Evolutionary conservation across 2,888 invertebrate genomes (phyloP).

Genomic region (Caenorhabditis sp.): DNA sequence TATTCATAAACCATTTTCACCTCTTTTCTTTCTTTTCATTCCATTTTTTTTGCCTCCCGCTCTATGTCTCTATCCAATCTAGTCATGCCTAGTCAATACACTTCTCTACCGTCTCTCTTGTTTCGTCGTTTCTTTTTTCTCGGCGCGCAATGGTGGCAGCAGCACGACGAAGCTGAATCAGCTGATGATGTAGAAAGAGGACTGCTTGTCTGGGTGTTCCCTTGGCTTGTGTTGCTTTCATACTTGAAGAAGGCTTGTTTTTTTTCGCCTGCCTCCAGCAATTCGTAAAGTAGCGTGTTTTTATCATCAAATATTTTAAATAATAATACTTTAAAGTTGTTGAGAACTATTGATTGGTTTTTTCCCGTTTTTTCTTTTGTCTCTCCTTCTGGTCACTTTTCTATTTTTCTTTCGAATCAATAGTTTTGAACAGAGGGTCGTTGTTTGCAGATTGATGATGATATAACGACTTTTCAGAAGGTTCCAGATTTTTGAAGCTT

Average conservation of each 20-base stretch:
- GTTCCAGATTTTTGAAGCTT: too few relatives aligned
- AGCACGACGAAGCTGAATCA: slow-evolving; percentile 1
- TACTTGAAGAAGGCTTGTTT: not conserved
- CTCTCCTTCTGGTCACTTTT: not conserved
- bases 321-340: not conserved
- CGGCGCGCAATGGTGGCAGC: not conserved
- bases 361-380: not conserved
- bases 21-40: not conserved
- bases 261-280: not conserved
- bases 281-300: not conserved
- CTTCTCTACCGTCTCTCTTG: not conserved
- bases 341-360: not conserved
- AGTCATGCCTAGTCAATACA: not conserved
- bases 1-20: too few relatives aligned
- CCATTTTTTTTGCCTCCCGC: not conserved
- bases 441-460: not conserved
- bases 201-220: not conserved
- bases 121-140: not conserved
- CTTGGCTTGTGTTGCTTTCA: not conserved
- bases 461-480: too few relatives aligned
- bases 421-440: not conserved
- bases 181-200: not conserved
- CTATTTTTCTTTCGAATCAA: not conserved
- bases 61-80: not conserved
- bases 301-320: not conserved